Evolutionary conservation across 2,113 vertebrate genomes (phyloP), one percentile per base, ranked within the genome.

Genomic region (Chunga burmeisteri): DNA sequence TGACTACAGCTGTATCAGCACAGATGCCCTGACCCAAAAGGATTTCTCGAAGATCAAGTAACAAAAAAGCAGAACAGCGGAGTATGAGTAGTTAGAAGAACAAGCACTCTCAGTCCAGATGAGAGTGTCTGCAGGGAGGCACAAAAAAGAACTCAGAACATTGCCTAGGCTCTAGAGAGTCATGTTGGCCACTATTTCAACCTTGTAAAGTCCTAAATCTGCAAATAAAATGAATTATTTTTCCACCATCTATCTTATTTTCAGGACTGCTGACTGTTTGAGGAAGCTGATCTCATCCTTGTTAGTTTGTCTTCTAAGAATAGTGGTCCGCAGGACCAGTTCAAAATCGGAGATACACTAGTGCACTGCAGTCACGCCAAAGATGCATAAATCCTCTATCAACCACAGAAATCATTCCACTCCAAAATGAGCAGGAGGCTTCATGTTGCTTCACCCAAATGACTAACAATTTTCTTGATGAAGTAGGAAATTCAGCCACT

Each of bases 291-390:
- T 47, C n/a, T 59, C 59, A 21, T 44, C 59, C 55, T 49, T 74
- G 21, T 19, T 49, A 63, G 55, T 10, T 4, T 77, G 21, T 6
- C 36, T 62, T 30, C 25, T 46, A 73, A 70, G 59, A 65, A 25
- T 13, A 56, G 53, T 23, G 21, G 49, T 47, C 38, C 49, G 47
- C 65, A 85, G 42, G 34, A 72, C 7, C 56, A 36, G 52, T 21
- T 50, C 22, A 29, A 47, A 61, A 36, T 25, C 0, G 1, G 59
- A 58, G 44, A 62, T 4, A 10, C 0, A 19, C 14, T 8, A 20
- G 58, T 8, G 71, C 70, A 29, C 12, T 5, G 34, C 49, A 81
- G 75, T 17, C 47, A n/a, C 0, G 0, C 16, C 50, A n/a, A 55
- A 50, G 16, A 12, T 7, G 23, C 1, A 1, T 15, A 77, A 40